These are phyloP conservation scores for Bagarius yarrelli DNA, from an alignment of 2,113 vertebrate species.

Conservation along the genomic window DNA sequence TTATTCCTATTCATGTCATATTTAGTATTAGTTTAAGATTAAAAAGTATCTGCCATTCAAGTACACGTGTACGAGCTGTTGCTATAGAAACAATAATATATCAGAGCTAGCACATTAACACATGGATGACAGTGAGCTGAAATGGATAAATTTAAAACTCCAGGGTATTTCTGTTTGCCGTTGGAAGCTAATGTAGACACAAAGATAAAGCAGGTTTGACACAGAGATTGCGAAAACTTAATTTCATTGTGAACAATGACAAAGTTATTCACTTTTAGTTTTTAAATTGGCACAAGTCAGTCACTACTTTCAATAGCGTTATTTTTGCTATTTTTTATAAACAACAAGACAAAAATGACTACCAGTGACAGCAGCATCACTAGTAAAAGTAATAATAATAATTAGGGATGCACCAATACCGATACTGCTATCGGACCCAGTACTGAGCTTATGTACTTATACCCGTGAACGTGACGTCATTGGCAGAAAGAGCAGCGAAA, in stretches of 20 bases:
- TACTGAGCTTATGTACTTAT: too few species aligned
- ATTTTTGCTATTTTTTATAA: neutral
- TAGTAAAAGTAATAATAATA: too few species aligned
- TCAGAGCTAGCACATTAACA: neutral
- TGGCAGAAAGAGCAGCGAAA: too few species aligned
- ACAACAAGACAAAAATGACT: neutral
- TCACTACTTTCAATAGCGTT: neutral
- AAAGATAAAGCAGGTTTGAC: neutral
- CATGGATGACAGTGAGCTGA: neutral
- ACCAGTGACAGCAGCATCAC: too few species aligned
- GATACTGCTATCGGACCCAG: too few species aligned
- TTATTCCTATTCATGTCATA: neutral
- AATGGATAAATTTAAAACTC: neutral
- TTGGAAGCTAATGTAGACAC: neutral
- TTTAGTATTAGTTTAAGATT: neutral
- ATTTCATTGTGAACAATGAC: too few species aligned
- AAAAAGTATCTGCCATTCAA: too few species aligned
- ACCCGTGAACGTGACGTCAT: too few species aligned
- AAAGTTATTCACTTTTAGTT: neutral
- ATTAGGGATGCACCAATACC: too few species aligned
- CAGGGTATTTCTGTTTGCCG: neutral
- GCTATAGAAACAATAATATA: neutral
- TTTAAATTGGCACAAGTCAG: neutral
- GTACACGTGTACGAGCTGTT: neutral
- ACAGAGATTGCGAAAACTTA: too few species aligned